phyloP scores from a whole-genome alignment of 2,888 invertebrate species.

The Drosophila acutilabella region DNA sequence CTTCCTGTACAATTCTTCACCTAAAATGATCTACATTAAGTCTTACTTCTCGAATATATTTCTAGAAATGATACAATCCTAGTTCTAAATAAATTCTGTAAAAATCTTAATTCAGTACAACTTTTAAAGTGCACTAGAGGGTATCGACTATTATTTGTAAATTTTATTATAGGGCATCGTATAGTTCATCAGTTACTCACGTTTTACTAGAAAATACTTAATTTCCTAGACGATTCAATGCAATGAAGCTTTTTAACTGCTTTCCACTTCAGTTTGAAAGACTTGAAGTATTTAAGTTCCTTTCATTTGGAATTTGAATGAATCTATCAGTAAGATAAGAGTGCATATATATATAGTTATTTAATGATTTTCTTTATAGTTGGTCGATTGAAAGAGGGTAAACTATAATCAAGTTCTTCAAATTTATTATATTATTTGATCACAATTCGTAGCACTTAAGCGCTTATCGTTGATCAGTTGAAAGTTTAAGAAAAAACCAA shows the following conservation, averaged over 20 bases:
- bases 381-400: background rate
- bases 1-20: too few species aligned
- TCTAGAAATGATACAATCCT: too few species aligned
- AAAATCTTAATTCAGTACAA: too few species aligned
- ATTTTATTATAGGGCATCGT: too few species aligned
- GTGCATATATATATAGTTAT: slow-evolving; percentile 2
- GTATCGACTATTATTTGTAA: too few species aligned
- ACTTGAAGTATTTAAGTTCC: background rate
- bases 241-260: background rate
- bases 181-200: background rate
- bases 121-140: too few species aligned
- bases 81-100: too few species aligned
- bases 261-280: background rate
- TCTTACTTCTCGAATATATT: too few species aligned
- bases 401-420: slow-evolving; percentile 18
- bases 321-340: slow-evolving; percentile 10
- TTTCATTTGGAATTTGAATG: background rate
- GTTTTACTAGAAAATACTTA: background rate
- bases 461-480: slow-evolving; percentile 27
- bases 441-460: slow-evolving; percentile 29
- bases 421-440: slow-evolving; percentile 12
- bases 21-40: too few species aligned
- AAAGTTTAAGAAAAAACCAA: slow-evolving; percentile 11
- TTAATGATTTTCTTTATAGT: background rate
- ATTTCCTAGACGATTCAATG: background rate